Base-by-base conservation (phyloP, 2,797 vertebrate species). In the Tokudaia muenninki region DNA sequence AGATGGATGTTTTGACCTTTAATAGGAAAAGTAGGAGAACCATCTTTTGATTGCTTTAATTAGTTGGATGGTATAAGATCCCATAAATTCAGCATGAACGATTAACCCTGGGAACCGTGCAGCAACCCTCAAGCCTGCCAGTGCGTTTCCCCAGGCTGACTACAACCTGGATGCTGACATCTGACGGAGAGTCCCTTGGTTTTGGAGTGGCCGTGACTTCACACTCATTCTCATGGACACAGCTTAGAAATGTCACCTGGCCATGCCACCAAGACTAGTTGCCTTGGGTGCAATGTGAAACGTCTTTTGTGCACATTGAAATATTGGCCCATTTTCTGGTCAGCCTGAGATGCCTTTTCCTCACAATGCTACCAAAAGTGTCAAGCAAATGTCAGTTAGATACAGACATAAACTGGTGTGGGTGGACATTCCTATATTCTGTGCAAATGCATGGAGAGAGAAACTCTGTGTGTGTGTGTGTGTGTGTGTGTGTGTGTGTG, bases 1-100 rank as follows among this genome's bases (percentile, higher is more conserved):
- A 90, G 72, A 90, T 41, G 19, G 91, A 74, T 79, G 31, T 59
- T 94, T 87, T 95, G 81, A 80, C 59, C 88, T 97, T 93, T 89
- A 74, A 65, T 86, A 82, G 67, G 59, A 93, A 57, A 96, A 90
- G 63, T 37, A 90, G 74, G 16, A 63, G 34, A 82, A n/a, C 24
- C 6, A 22, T 90, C 70, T 89, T 94, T 95, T 81, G 70, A 86
- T 82, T 65, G 79, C 55, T 47, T 81, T 83, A n/a, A 81, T 92
- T 91, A 92, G 41, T 63, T 79, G 67, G 41, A 12, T n/a, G 47
- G 29, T 72, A 57, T 81, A 90, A 94, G 70, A 90, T 79, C 70
- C 29, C 47, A 6, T 75, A 52, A 63, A 74, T 84, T 96, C 50
- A 31, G 19, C 70, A 91, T 83, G 92, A 92, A 91, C 90, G 89